These are phyloP conservation scores for Phyllotreta striolata DNA, from an alignment of 2,888 invertebrate genomes.

Conservation along the genomic window DNA sequence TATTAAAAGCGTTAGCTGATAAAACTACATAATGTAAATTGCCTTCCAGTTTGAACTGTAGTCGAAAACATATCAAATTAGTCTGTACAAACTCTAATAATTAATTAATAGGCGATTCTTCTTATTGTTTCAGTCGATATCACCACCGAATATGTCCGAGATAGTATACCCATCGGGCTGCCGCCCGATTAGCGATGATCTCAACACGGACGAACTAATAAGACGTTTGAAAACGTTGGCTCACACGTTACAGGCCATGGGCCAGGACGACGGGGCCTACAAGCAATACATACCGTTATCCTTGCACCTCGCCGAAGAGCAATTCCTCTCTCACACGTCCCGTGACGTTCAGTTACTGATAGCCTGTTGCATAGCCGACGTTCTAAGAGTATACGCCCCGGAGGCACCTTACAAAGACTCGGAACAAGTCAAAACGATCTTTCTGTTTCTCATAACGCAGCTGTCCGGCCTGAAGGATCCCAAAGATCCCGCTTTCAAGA, in stretches of 20 bases:
- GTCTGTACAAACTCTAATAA: too few species aligned
- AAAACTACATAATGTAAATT: too few species aligned
- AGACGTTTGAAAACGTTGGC: constrained; percentile 92
- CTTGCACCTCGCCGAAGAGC: constrained; percentile 90
- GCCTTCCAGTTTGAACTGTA: too few species aligned
- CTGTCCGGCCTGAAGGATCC: constrained; percentile 93
- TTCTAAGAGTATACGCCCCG: constrained; percentile 94
- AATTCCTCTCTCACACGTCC: constrained; percentile 87
- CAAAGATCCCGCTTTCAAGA: constrained; percentile 95
- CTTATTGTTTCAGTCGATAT: too few species aligned
- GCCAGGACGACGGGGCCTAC: constrained; percentile 94
- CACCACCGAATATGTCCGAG: constrained; percentile 71
- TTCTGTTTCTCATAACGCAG: constrained; percentile 94
- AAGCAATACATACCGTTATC: constrained; percentile 92
- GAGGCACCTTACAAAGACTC: constrained; percentile 98
- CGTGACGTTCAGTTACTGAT: constrained; percentile 93
- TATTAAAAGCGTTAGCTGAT: too few species aligned
- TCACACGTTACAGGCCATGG: constrained; percentile 95
- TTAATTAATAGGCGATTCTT: too few species aligned
- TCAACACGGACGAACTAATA: constrained; percentile 95
- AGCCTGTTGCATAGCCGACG: constrained; percentile 97
- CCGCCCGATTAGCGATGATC: constrained; percentile 92
- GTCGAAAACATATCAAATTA: too few species aligned
- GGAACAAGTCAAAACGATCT: constrained; percentile 91
- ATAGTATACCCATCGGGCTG: constrained; percentile 95